Base-by-base conservation (phyloP, 2,888 invertebrate species). In the Philhelius pedissequus region DNA sequence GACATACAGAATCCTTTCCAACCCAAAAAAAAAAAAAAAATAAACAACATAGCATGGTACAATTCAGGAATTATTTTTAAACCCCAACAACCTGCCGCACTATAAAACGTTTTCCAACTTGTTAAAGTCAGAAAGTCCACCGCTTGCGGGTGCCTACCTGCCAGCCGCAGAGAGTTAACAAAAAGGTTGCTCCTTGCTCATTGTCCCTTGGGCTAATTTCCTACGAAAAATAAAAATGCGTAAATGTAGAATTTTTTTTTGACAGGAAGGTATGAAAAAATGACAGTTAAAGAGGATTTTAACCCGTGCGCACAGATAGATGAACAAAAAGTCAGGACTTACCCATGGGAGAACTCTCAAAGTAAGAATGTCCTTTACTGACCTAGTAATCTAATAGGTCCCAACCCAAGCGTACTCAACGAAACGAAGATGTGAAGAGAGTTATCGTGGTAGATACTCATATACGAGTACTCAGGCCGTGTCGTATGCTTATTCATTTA, bases 81-180 rank as follows among this genome's bases (percentile, higher is more conserved):
- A n/a, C 6, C 38, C 38, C 38, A 69, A 38, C 74, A 70, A 48
- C 35, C 64, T 64, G 43, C 43, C 11, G 8, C 15, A 40, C 15
- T 40, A 40, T 3, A 40, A 22, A 60, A 18, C n/a, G 50, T 45
- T 52, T 68, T 60, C n/a, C 50, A 35, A 35, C 52, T 50, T 73
- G 52, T 58, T 73, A 43, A 66, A 66, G 58, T 68, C 68, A 62
- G 11, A 60, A 43, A 40, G 40, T n/a, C n/a, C n/a, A n/a, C n/a
- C n/a, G n/a, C n/a, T n/a, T n/a, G n/a, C 9, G 18, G 18, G 3
- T 43, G 4, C 9, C 18, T n/a, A 4, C 4, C 4, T 1, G 20
- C 11, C 45, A 11, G 18, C 45, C 4, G 5, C 11, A 1, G 15
- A 54, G 6, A 6, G 4, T 30, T 15, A 1, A 11, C 5, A 27